Conservation (phyloP, 1,140 invertebrate species). For the Saccostrea cuccullata region DNA sequence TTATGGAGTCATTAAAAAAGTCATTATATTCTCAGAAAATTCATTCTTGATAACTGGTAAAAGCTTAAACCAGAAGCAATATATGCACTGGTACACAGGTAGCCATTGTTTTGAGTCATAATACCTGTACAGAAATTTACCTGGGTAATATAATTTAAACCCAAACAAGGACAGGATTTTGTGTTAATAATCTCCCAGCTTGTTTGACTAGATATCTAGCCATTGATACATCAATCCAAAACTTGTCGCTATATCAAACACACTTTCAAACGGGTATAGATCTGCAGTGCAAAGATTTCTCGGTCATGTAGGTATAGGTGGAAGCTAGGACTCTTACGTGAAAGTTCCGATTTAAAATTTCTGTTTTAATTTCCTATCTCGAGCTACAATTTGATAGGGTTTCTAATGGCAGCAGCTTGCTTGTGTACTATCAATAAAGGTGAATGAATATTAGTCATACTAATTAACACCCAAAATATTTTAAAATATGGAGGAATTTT, state of each 20-base stretch:
- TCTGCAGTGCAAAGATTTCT: not conserved
- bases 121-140: not conserved
- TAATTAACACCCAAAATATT: not conserved
- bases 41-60: not conserved
- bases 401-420: slow-evolving; percentile 17
- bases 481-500: not conserved
- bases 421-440: slow-evolving; percentile 5
- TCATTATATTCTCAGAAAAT: too few species aligned
- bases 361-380: slow-evolving; percentile 2
- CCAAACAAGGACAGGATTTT: not conserved
- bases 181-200: not conserved
- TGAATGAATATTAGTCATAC: not conserved
- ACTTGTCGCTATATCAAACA: not conserved
- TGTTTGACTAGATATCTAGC: slow-evolving; percentile 4
- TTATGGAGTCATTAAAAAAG: too few species aligned
- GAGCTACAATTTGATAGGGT: not conserved
- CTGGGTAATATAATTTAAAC: slow-evolving; percentile 9
- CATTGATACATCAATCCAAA: not conserved
- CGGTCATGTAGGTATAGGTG: not conserved
- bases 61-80: not conserved
- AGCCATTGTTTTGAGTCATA: not conserved
- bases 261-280: not conserved
- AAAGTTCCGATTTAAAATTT: not conserved
- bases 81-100: not conserved
- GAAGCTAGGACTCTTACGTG: not conserved